phyloP scores from a whole-genome alignment of 64 coral and sea anemone genomes.

The Montipora sp. region DNA sequence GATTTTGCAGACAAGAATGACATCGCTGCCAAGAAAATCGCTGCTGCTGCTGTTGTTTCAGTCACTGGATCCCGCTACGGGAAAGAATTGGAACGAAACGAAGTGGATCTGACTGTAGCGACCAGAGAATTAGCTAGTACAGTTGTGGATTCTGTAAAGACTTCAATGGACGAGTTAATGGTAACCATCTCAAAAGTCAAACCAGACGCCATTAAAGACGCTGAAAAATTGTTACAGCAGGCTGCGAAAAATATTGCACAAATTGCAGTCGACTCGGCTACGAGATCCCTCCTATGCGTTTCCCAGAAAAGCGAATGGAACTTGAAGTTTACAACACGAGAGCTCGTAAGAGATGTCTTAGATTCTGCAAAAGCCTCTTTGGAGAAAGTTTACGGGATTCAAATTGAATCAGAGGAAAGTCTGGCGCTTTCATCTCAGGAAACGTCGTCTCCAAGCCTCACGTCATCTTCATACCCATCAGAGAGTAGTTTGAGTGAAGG shows the following conservation, averaged over 20 bases:
- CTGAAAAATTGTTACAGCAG: background rate
- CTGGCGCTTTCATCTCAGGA: constrained; percentile 8
- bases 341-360: constrained; percentile 48
- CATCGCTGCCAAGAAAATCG: background rate
- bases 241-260: constrained; percentile 51
- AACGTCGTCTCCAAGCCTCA: background rate
- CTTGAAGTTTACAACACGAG: constrained; percentile 11
- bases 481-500: background rate
- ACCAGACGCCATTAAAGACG: background rate
- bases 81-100: constrained; percentile 17
- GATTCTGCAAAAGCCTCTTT: constrained; percentile 69
- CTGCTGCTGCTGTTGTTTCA: constrained; percentile 26
- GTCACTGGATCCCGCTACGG: constrained; percentile 28
- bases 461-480: background rate
- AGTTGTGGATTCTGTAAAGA: constrained; percentile 48
- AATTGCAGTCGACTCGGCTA: constrained; percentile 23
- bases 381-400: constrained; percentile 41
- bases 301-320: constrained; percentile 38
- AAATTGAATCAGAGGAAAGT: constrained; percentile 36
- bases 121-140: constrained; percentile 37
- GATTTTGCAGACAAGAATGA: constrained; percentile 16
- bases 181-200: background rate
- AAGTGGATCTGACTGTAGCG: constrained; percentile 46
- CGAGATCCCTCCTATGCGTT: constrained; percentile 17
- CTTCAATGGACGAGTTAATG: constrained; percentile 25